These are phyloP conservation scores for Syrrhaptes paradoxus DNA, from an alignment of 2,113 vertebrate genomes.

Conservation along the genomic window DNA sequence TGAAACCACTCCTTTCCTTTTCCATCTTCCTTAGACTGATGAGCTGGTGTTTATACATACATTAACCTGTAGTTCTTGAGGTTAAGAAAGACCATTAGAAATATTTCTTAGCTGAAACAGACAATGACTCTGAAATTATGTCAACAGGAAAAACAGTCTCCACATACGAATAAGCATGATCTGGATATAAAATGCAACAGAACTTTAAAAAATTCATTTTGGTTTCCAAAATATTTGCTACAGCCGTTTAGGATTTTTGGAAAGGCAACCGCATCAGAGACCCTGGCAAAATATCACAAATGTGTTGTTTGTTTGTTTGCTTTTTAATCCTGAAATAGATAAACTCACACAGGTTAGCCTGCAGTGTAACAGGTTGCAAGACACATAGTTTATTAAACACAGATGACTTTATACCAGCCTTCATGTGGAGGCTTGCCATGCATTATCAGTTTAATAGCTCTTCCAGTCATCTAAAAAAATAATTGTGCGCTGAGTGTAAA, in stretches of 20 bases:
- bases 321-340: background rate
- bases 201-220: background rate
- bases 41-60: background rate
- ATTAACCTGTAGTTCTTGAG: background rate
- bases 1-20: background rate
- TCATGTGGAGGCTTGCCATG: background rate
- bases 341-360: background rate
- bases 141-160: background rate
- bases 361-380: background rate
- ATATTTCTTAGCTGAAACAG: background rate
- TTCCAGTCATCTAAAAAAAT: background rate
- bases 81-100: conserved; percentile 15
- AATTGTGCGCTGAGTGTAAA: background rate
- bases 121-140: background rate
- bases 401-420: background rate
- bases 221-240: background rate
- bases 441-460: background rate
- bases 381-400: background rate
- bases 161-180: background rate
- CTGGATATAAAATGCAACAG: background rate
- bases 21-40: background rate
- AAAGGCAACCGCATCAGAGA: background rate
- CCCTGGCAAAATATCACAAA: background rate
- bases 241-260: background rate
- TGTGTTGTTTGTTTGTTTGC: background rate